Evolutionary conservation across 1,140 invertebrate species (phyloP), one percentile per base, ranked within the genome.

Genomic region (Pogonomyrmex californicus): DNA sequence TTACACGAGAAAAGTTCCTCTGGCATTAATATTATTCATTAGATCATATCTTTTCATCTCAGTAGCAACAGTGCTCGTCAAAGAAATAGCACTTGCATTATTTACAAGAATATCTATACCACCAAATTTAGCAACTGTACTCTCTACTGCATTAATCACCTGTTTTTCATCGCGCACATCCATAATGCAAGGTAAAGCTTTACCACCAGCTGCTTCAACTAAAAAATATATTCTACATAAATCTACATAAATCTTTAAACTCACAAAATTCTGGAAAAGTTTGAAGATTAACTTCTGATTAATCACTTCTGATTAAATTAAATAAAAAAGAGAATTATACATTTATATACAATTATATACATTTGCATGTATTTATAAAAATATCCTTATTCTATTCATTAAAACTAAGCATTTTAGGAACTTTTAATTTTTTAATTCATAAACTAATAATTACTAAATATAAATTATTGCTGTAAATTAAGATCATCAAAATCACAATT

Each of bases 31-130:
- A 79, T 97, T 96, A 92, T 99, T 97, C 99, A 99, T 99, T 23
- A 99, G 95, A 94, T 99, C 99, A 92, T 98, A 99, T 95, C 96
- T 96, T 95, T 99, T 99, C 99, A 99, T 99, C 30, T 98, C 97
- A 0, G 99, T 99, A 1, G 97, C 95, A 4, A 96, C 93, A 0
- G 99, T 99, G 14, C 96, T 96, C 0, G 99, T 99, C 33, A 99
- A 96, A 33, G 97, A 98, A 91, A 99, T 99, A 23, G 99, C 99
- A 92, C 98, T 99, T 0, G 99, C 99, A 96, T 99, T 99, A 94
- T 99, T 99, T 4, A 99, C 95, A 7, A 99, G 91, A 88, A 99
- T 98, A 94, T 99, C 99, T 92, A 99, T 99, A 4, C 99, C 98
- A 68, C 99, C 99, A 96, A 99, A 99, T 93, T 98, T 97, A 60